Conservation (phyloP, 2,888 invertebrate species). For the Drosophila birchii region DNA sequence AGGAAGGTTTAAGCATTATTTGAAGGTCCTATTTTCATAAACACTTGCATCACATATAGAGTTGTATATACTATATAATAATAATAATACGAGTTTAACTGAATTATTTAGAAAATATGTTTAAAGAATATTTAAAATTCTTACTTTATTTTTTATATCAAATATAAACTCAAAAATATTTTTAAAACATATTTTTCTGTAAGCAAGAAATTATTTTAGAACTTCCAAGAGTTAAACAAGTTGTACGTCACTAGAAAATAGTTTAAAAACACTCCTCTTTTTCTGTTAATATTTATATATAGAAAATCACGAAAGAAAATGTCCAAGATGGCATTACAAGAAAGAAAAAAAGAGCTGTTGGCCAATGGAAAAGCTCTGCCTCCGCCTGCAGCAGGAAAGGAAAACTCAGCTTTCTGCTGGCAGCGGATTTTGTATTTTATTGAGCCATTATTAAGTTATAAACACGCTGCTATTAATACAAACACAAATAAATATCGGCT, state of each 20-base stretch:
- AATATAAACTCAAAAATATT: background rate
- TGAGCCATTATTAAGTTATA: constrained; percentile 81
- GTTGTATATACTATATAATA: too few relatives aligned
- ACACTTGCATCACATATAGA: too few relatives aligned
- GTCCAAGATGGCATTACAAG: constrained; percentile 14
- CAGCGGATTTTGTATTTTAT: constrained; percentile 63
- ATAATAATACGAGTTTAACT: too few relatives aligned
- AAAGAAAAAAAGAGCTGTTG: constrained; percentile 10
- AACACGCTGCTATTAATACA: constrained; percentile 78
- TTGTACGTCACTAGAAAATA: background rate
- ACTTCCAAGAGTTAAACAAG: background rate
- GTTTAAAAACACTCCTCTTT: background rate
- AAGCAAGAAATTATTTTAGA: background rate
- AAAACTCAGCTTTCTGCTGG: constrained; percentile 51
- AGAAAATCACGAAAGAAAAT: constrained; percentile 3
- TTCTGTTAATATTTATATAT: background rate
- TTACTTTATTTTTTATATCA: too few relatives aligned
- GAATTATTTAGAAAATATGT: too few relatives aligned
- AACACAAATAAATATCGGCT: constrained; percentile 73
- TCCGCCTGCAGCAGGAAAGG: constrained; percentile 60
- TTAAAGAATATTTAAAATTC: too few relatives aligned
- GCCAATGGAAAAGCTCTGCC: constrained; percentile 22
- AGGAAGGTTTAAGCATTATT: too few relatives aligned
- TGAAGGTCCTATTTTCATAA: too few relatives aligned
- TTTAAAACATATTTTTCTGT: background rate